These are phyloP conservation scores for Ridgeia piscesae DNA, from an alignment of 1,140 invertebrate genomes.

Conservation along the genomic window DNA sequence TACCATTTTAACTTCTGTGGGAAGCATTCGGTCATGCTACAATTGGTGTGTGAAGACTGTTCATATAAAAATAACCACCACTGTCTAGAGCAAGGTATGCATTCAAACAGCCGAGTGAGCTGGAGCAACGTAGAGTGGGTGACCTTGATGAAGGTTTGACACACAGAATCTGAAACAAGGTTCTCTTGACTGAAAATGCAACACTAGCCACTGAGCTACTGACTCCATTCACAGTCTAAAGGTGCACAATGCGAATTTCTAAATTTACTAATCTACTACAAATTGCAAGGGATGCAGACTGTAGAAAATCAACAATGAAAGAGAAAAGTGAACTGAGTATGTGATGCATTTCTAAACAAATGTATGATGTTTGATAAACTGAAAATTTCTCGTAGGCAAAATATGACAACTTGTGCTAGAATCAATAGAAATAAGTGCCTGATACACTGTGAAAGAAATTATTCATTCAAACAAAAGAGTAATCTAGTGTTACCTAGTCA, in stretches of 20 bases:
- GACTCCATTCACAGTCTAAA: no score
- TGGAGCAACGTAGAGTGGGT: no score
- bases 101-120: no score
- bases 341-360: neutral
- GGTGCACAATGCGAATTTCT: neutral
- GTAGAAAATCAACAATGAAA: neutral
- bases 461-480: neutral
- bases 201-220: no score
- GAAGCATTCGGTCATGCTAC: no score
- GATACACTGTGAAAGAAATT: neutral
- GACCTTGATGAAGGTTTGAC: no score
- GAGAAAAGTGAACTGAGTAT: neutral
- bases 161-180: no score
- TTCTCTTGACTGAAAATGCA: no score
- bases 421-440: neutral
- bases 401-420: neutral
- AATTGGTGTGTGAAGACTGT: no score
- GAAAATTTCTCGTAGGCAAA: neutral
- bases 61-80: no score
- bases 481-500: conserved; percentile 20
- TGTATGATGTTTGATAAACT: neutral
- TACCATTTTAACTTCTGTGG: no score
- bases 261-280: neutral
- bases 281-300: neutral
- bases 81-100: no score